Evolutionary conservation across 37 sponge, comb jelly and placozoan genomes (phyloP).

Genomic region (Chondrosia reniformis): DNA sequence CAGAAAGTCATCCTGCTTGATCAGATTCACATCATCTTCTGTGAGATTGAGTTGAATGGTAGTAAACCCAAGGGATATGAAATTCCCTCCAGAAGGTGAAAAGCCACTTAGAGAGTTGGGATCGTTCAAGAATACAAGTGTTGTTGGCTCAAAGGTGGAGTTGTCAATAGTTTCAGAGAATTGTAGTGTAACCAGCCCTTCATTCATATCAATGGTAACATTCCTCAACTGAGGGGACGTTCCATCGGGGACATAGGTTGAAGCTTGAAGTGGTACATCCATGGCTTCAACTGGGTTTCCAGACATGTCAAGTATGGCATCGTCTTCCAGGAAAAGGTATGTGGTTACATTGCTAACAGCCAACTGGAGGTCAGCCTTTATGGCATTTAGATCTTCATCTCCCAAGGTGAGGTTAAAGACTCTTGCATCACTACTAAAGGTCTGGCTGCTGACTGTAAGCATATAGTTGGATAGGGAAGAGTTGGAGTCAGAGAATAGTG

Average conservation of each 20-base stretch:
- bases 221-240: slow-evolving; percentile 34
- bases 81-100: slow-evolving; percentile 41
- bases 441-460: slow-evolving; percentile 31
- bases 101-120: slow-evolving; percentile 16
- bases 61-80: slow-evolving; percentile 36
- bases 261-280: slow-evolving; percentile 7
- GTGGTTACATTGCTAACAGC: slow-evolving; percentile 46
- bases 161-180: slow-evolving; percentile 81
- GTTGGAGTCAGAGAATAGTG: slow-evolving; percentile 14
- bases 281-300: slow-evolving; percentile 36
- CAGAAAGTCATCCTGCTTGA: slow-evolving; percentile 44
- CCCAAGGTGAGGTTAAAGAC: slow-evolving; percentile 57
- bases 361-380: slow-evolving; percentile 56
- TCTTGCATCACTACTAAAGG: slow-evolving; percentile 30
- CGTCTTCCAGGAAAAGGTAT: slow-evolving; percentile 43
- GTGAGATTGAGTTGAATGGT: slow-evolving; percentile 38
- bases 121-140: slow-evolving; percentile 57
- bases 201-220: slow-evolving; percentile 56
- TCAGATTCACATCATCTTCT: slow-evolving; percentile 55
- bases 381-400: slow-evolving; percentile 60
- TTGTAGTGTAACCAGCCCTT: slow-evolving; percentile 42
- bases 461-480: slow-evolving; percentile 17
- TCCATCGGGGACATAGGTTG: slow-evolving; percentile 41
- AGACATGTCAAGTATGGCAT: slow-evolving; percentile 62
- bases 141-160: slow-evolving; percentile 40